Conservation (phyloP, 2,888 invertebrate genomes). For the Merodon equestris region DNA sequence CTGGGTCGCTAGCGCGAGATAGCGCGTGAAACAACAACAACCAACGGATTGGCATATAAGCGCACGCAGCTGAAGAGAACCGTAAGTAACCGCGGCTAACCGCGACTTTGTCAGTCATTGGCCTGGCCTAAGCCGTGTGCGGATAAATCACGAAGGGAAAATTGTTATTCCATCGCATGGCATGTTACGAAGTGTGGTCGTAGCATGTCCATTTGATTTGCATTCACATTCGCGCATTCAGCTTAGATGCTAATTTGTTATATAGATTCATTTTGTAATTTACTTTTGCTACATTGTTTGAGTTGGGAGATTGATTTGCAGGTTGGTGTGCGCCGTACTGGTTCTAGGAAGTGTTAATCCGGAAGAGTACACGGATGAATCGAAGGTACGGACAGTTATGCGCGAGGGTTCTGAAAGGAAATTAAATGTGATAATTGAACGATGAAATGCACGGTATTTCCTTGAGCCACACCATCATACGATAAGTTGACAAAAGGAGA, state of each 20-base stretch:
- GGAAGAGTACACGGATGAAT: no score
- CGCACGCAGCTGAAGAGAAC: slow-evolving; percentile 34
- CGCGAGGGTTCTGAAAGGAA: no score
- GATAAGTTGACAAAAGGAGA: no score
- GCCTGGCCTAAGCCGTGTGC: slow-evolving; percentile 29
- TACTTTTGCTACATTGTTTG: slow-evolving; percentile 62
- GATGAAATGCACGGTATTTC: no score
- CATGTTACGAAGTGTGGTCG: no score
- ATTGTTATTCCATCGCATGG: slow-evolving; percentile 42
- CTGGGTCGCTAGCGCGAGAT: slow-evolving; percentile 60
- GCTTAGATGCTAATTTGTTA: slow-evolving; percentile 63
- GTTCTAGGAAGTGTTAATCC: not conserved
- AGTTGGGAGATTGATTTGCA: slow-evolving; percentile 55
- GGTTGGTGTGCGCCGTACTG: slow-evolving; percentile 6
- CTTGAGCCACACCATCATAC: no score
- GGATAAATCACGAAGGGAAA: slow-evolving; percentile 63
- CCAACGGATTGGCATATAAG: no score
- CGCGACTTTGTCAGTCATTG: slow-evolving; percentile 68
- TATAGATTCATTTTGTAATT: slow-evolving; percentile 54
- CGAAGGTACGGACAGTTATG: no score
- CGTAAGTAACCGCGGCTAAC: slow-evolving; percentile 67
- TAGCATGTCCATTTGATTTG: no score
- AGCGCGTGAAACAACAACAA: not conserved
- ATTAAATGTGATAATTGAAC: no score
- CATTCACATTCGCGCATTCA: slow-evolving; percentile 43